These are phyloP conservation scores for Protaetia brevitarsis DNA, from an alignment of 1,140 invertebrate genomes.

Conservation along the genomic window DNA sequence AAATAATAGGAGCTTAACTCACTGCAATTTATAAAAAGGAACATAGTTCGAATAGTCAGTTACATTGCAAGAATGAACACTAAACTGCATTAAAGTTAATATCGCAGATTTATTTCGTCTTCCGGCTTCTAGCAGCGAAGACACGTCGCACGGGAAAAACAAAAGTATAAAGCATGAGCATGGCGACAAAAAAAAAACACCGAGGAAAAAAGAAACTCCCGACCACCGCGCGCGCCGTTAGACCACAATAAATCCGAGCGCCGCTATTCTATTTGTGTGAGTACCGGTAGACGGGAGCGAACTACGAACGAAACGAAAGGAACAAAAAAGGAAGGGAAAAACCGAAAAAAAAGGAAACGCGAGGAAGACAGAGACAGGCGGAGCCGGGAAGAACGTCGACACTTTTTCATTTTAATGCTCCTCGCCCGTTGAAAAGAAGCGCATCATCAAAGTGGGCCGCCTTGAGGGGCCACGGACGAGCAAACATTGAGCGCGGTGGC, in stretches of 20 bases:
- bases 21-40: too few species aligned
- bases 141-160: background rate
- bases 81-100: background rate
- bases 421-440: constrained; percentile 21
- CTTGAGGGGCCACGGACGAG: constrained; percentile 16
- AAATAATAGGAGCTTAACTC: too few species aligned
- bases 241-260: constrained; percentile 17
- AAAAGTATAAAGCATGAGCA: constrained; percentile 9
- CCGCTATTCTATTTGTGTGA: constrained; percentile 16
- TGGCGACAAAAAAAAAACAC: constrained; percentile 5
- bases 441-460: constrained; percentile 22
- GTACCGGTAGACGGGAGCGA: background rate
- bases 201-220: constrained; percentile 13
- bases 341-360: background rate
- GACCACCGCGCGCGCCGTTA: constrained; percentile 10
- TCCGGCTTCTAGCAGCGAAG: background rate
- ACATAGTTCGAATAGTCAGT: too few species aligned
- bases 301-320: constrained; percentile 8
- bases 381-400: constrained; percentile 18
- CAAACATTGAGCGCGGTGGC: constrained; percentile 21
- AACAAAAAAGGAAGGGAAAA: constrained; percentile 3
- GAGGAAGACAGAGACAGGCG: constrained; percentile 9
- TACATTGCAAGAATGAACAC: background rate
- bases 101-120: background rate
- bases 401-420: constrained; percentile 23